phyloP scores from a whole-genome alignment of 2,113 vertebrate species.

The Pristiophorus japonicus region DNA sequence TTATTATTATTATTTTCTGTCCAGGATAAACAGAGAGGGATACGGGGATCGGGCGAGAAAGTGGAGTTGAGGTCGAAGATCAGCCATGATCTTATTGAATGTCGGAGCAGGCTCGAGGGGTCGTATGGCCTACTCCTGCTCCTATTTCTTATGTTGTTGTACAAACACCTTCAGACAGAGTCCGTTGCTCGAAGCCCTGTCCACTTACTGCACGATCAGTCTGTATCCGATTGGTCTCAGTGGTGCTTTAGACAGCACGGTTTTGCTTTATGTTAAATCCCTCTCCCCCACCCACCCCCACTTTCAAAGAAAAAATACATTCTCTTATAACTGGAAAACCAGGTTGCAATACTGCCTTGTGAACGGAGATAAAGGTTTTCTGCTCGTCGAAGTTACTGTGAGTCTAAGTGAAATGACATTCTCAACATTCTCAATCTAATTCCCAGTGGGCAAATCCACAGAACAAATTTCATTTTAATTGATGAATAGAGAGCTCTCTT shows the following conservation, averaged over 20 bases:
- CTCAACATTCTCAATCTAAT: not conserved
- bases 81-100: not conserved
- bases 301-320: not conserved
- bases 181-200: not conserved
- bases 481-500: too few species aligned
- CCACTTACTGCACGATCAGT: not conserved
- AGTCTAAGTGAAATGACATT: not conserved
- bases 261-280: not conserved
- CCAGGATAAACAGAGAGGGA: not conserved
- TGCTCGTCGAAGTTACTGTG: not conserved
- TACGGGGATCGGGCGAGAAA: not conserved
- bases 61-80: not conserved
- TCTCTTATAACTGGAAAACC: not conserved
- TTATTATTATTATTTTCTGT: too few species aligned
- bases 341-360: not conserved
- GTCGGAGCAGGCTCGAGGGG: not conserved
- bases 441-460: not conserved
- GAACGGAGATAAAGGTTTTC: not conserved
- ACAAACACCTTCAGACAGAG: not conserved
- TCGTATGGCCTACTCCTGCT: not conserved
- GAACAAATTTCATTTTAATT: too few species aligned
- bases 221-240: not conserved
- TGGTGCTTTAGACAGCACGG: not conserved
- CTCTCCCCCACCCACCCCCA: not conserved
- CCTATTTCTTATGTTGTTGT: not conserved